Base-by-base conservation (phyloP, 2,888 invertebrate genomes). In the Andrena flavipes region DNA sequence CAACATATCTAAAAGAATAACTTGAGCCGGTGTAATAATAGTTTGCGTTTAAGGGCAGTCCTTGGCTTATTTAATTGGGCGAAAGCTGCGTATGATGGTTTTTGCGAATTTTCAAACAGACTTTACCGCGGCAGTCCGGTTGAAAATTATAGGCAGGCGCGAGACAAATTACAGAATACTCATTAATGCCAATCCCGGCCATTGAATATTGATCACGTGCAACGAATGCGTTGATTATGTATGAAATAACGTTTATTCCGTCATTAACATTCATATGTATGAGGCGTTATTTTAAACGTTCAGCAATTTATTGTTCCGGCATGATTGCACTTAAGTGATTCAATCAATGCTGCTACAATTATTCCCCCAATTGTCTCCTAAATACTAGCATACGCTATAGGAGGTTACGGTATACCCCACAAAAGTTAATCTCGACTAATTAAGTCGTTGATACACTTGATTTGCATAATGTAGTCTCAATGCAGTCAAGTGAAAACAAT, bases 161-260 rank as follows among this genome's bases (percentile, higher is more conserved):
- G 26, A 26, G 10, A 70, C 54, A 70, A 70, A 59, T 59, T 59
- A 59, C 48, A 30, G 23, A 20, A 30, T 7, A 20, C 54, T 42
- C 42, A 42, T 42, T 42, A 42, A 49, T 42, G 49, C n/a, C 16
- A 33, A 59, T 49, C 49, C n/a, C n/a, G 23, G 26, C 62, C 8
- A 62, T 59, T 65, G 76, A 72, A 77, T 72, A 72, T 77, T 23
- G 73, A 67, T 71, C 16, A 10, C 16, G 13, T n/a, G 10, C 10
- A 20, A 65, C 35, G 35, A 60, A 60, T 60, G 26, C 8, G 62
- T 72, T 33, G 35, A 67, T 65, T 77, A 77, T 65, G 64, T 67
- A 72, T 48, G 76, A 35, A 72, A 35, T 29, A 65, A 77, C 65
- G 56, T 72, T 72, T 23, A 51, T 60, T 60, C 49, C 20, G 23